These are phyloP conservation scores for Venturia canescens DNA, from an alignment of 1,140 invertebrate species.

Conservation along the genomic window DNA sequence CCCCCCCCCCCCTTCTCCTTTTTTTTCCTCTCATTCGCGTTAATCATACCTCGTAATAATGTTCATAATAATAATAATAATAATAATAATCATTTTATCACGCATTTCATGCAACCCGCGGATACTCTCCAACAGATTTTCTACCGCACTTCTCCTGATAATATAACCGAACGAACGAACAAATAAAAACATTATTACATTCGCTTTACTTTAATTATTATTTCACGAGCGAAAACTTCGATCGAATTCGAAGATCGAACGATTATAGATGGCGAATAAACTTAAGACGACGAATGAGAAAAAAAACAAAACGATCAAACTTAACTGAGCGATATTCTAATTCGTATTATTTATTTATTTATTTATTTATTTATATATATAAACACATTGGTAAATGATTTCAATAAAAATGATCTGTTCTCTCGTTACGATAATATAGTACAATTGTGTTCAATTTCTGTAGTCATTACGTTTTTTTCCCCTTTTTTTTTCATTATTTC, in stretches of 20 bases:
- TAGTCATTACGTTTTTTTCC: constrained; percentile 5
- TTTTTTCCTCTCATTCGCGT: background rate
- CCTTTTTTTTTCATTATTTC: background rate
- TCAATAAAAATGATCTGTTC: constrained; percentile 34
- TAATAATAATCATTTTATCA: constrained; percentile 9
- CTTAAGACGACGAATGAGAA: background rate
- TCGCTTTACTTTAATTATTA: background rate
- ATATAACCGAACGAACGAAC: constrained; percentile 16
- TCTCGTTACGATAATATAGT: constrained; percentile 12
- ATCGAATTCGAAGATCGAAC: background rate
- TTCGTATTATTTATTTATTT: background rate
- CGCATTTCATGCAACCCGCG: constrained; percentile 18
- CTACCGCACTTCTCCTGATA: background rate
- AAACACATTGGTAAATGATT: constrained; percentile 17
- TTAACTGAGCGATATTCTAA: constrained; percentile 22
- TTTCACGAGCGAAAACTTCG: background rate
- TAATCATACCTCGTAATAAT: constrained; percentile 23
- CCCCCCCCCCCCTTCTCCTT: background rate
- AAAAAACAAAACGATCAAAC: constrained; percentile 37
- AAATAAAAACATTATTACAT: constrained; percentile 5
- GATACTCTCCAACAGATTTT: background rate
- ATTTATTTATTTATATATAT: constrained; percentile 20
- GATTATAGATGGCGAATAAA: background rate
- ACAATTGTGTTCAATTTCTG: constrained; percentile 29
- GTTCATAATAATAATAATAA: constrained; percentile 7